A percentile compares a stretch with the other conserved stretches of the same genome.
Evolutionary conservation across 2,113 vertebrate genomes (phyloP).

Genomic region (Ovis aries): DNA sequence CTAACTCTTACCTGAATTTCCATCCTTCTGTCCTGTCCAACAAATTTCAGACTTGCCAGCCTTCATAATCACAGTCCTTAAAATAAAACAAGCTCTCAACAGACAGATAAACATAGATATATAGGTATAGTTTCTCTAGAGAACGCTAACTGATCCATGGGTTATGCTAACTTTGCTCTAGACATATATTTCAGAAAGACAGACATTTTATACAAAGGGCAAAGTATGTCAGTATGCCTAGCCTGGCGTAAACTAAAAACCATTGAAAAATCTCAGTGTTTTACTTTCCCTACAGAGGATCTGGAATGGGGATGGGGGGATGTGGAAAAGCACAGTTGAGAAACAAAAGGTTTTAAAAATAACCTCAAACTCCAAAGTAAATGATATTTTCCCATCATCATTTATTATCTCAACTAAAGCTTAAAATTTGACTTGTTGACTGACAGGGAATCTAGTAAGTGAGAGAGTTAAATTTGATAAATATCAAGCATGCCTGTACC

Average conservation of each 20-base stretch:
- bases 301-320: not conserved
- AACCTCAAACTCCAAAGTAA: not conserved
- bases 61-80: not conserved
- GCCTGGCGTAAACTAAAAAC: not conserved
- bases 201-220: not conserved
- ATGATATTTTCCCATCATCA: not conserved
- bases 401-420: not conserved
- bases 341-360: not conserved
- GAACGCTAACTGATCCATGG: not conserved
- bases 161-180: not conserved
- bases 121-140: not conserved
- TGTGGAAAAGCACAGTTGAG: not conserved
- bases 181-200: not conserved
- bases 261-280: not conserved
- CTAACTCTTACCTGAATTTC: not conserved
- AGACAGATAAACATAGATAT: not conserved
- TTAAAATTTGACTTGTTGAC: not conserved
- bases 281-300: not conserved
- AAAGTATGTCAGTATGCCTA: not conserved
- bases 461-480: not conserved
- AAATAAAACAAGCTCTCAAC: not conserved
- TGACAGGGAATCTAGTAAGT: not conserved
- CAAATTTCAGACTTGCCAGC: not conserved
- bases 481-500: not conserved
- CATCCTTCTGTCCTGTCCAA: not conserved